Conservation (phyloP, 1,140 invertebrate species). For the Dendroctonus ponderosae region DNA sequence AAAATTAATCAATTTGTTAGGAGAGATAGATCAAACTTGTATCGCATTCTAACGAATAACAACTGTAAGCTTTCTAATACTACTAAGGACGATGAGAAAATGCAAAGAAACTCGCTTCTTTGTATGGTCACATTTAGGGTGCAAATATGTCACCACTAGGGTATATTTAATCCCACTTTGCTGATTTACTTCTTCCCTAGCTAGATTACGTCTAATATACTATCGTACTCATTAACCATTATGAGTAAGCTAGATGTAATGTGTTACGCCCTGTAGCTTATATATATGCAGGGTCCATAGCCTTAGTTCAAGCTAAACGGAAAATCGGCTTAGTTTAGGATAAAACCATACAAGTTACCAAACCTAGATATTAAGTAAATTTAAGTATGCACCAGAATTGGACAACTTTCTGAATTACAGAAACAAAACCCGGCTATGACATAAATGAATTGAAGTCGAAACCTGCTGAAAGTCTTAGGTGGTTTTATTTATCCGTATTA, state of each 20-base stretch:
- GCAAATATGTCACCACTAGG: not conserved
- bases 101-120: not conserved
- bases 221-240: constrained; percentile 11
- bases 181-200: no score
- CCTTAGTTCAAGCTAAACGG: not conserved
- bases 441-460: not conserved
- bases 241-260: constrained; percentile 13
- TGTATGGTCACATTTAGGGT: constrained; percentile 2
- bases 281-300: constrained; percentile 9
- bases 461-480: constrained; percentile 9
- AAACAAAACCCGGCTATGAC: no score
- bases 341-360: constrained; percentile 31
- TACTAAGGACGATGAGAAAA: no score
- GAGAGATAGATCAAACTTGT: no score
- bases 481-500: constrained; percentile 11
- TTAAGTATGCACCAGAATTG: no score
- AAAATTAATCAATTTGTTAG: no score
- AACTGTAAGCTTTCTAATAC: no score
- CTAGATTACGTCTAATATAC: no score
- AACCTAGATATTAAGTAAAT: not conserved
- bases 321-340: constrained; percentile 14
- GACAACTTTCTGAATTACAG: no score
- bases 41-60: no score
- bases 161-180: no score
- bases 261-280: constrained; percentile 6